Evolutionary conservation across 1,140 invertebrate species (phyloP), one percentile per base, ranked within the genome.

Genomic region (Nymphalis io): DNA sequence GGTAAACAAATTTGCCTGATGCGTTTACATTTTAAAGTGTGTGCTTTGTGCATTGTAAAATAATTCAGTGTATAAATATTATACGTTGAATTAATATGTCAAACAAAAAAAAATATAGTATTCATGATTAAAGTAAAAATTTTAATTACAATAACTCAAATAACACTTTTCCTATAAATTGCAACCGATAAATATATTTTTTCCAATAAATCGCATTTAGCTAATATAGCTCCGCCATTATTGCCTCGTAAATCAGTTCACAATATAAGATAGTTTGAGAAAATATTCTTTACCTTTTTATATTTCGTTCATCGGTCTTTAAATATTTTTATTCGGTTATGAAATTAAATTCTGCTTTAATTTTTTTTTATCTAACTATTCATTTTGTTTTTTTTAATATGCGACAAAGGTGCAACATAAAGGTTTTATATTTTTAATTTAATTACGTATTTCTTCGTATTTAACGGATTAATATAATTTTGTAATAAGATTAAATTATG

Each of bases 231-330:
- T 18, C 10, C 12, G 59, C 58, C 59, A 61, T 68, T 68, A 68
- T 68, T 60, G 66, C 58, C 12, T 55, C 59, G 48, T 68, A 68
- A 68, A 68, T 68, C 66, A 27, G 46, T 51, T 63, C 21, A 51
- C 16, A 63, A 33, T 48, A 20, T 51, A 20, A 51, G 42, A 46
- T 51, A 51, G 16, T 23, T 46, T 48, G 16, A 46, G 23, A 48
- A 61, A 61, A 48, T 48, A 61, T 61, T 12, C 21, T 46, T 46
- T 46, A 6, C 15, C n/a, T 46, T 21, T 60, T 60, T 16, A 10
- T 15, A 20, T 60, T 40, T 13, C 4, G 15, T 46, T 46, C n/a
- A 16, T 46, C 42, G 15, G 2, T 46, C 2, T 2, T 42, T 3
- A 15, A 42, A 42, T 13, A n/a, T 42, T 42, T 42, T 42, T 42